Conservation (phyloP, 2,888 invertebrate genomes). For the Drosophila suboccidentalis region DNA sequence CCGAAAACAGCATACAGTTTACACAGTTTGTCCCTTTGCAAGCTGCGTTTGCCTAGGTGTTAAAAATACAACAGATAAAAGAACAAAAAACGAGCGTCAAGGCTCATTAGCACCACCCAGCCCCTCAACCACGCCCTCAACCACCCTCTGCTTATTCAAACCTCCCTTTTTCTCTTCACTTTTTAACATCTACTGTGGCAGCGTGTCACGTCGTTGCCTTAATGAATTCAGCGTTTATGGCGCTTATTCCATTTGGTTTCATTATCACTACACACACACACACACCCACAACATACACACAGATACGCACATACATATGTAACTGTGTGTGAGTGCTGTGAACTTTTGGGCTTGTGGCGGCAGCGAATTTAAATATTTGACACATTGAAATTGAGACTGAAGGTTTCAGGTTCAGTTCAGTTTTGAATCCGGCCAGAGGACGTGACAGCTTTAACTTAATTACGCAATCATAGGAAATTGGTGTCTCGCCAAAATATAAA, state of each 20-base stretch:
- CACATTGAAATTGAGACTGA: slow-evolving; percentile 53
- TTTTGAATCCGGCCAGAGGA: slow-evolving; percentile 31
- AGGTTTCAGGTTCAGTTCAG: slow-evolving; percentile 27
- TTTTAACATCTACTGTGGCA: slow-evolving; percentile 14
- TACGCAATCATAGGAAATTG: slow-evolving; percentile 78
- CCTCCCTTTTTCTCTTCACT: not conserved
- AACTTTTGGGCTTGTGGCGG: slow-evolving; percentile 54
- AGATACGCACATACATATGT: slow-evolving; percentile 16
- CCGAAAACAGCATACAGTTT: slow-evolving; percentile 36
- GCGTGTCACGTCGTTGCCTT: slow-evolving; percentile 71
- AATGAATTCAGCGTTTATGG: slow-evolving; percentile 83
- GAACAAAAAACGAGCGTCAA: slow-evolving; percentile 47
- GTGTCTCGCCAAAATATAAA: slow-evolving; percentile 41
- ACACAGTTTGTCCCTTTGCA: slow-evolving; percentile 38
- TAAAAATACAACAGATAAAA: slow-evolving; percentile 64
- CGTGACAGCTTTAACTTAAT: slow-evolving; percentile 76
- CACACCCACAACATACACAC: slow-evolving; percentile 19
- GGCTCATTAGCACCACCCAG: slow-evolving; percentile 63
- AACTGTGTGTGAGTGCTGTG: slow-evolving; percentile 44
- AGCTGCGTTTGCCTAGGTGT: slow-evolving; percentile 66
- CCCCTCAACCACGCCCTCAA: slow-evolving; percentile 3
- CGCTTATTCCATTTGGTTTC: slow-evolving; percentile 80
- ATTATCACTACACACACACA: slow-evolving; percentile 67
- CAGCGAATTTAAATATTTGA: slow-evolving; percentile 70
- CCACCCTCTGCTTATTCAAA: not conserved